A percentile compares a stretch with the other conserved stretches of the same genome.
Evolutionary conservation across 1,140 invertebrate species (phyloP).

Genomic region (Macrostomum lignano): DNA sequence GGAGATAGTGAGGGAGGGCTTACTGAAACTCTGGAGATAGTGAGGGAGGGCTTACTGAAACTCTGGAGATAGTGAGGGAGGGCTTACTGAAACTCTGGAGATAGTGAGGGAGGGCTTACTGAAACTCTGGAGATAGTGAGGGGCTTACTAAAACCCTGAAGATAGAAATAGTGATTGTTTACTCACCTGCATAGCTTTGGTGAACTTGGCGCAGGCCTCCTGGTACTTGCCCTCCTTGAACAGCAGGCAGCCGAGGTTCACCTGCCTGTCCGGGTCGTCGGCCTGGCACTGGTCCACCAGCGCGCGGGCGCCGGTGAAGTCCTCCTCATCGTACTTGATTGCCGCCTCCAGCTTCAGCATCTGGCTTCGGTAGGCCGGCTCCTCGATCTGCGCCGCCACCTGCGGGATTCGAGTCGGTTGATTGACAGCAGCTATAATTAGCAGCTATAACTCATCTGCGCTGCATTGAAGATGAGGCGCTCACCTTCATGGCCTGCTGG

Average conservation of each 20-base stretch:
- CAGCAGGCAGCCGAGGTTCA: constrained; percentile 76
- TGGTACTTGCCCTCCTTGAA: constrained; percentile 71
- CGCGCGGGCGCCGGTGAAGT: constrained; percentile 30
- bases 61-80: too few relatives aligned
- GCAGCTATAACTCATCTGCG: too few relatives aligned
- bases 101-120: too few relatives aligned
- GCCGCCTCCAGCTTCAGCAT: constrained; percentile 52
- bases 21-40: too few relatives aligned
- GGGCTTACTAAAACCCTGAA: neutral
- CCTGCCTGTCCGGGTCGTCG: constrained; percentile 68
- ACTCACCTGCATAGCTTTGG: constrained; percentile 38
- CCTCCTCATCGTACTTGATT: constrained; percentile 86
- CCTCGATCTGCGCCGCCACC: constrained; percentile 1
- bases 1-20: too few relatives aligned
- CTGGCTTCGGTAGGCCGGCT: neutral
- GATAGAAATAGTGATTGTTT: neutral
- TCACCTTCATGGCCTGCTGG: constrained; percentile 55
- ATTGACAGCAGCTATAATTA: neutral
- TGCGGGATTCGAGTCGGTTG: neutral
- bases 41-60: too few relatives aligned
- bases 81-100: too few relatives aligned
- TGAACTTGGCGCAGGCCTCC: constrained; percentile 67
- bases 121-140: too few relatives aligned
- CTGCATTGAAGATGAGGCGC: too few relatives aligned
- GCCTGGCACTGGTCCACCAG: constrained; percentile 58